Evolutionary conservation across 2,113 vertebrate genomes (phyloP).

Genomic region (Scopus umbretta): DNA sequence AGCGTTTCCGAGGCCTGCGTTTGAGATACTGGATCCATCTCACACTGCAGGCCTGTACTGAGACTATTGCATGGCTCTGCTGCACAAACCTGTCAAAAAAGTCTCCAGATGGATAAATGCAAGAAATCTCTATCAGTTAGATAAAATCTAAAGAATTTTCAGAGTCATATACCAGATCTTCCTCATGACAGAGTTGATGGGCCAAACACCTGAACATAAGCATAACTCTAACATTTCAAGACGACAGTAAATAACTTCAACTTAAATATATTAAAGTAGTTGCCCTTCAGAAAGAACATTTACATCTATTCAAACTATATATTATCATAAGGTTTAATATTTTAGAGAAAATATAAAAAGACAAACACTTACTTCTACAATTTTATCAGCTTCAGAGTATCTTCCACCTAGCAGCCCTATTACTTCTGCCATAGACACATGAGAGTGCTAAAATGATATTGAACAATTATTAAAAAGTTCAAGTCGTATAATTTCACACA

Average conservation of each 20-base stretch:
- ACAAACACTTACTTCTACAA: constrained; percentile 81
- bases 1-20: constrained; percentile 91
- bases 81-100: constrained; percentile 78
- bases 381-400: constrained; percentile 78
- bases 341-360: neutral
- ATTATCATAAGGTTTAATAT: neutral
- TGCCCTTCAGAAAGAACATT: neutral
- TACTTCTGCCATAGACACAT: constrained; percentile 93
- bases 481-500: neutral
- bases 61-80: constrained; percentile 95
- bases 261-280: neutral
- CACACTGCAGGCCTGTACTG: constrained; percentile 95
- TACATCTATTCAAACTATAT: neutral
- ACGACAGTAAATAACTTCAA: neutral
- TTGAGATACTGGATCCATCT: constrained; percentile 96
- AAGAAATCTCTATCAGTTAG: neutral
- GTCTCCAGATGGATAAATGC: neutral
- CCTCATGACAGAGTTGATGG: neutral
- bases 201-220: neutral
- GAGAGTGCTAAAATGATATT: constrained; percentile 82
- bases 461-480: neutral
- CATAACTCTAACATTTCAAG: neutral
- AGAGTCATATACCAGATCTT: neutral
- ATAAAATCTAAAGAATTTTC: neutral
- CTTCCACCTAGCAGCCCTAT: constrained; percentile 93